Evolutionary conservation across 2,797 vertebrate species (phyloP), one percentile per base, ranked within the genome.

Genomic region (Pangasius djambal): DNA sequence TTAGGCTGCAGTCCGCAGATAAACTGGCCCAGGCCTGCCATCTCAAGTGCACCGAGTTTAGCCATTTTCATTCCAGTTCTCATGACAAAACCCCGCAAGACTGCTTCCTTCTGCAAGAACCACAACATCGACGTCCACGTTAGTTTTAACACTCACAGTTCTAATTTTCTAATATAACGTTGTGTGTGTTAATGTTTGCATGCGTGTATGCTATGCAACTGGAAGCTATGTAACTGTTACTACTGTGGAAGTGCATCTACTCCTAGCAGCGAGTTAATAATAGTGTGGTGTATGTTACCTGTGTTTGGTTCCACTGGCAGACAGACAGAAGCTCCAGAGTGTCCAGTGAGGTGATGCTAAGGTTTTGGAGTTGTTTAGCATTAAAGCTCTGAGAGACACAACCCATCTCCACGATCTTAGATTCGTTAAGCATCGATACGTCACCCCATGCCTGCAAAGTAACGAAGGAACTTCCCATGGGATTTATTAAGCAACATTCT

Each of bases 1-100:
- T 40, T 40, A 40, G 91, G 25, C 90, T 84, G 93, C 13, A 96
- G 91, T 74, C 96, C 96, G 89, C 96, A 96, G 89, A 97, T 92
- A 90, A 96, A 96, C 70, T 86, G 90, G 83, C 92, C 87, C 77
- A 97, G 88, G 16, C 91, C 88, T 0, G 92, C 91, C 87, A 96
- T 92, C 18, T 96, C 94, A 61, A 92, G 28, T 8, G 89, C 90
- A 50, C 78, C 90, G 37, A 97, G 91, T 69, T 81, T 78, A 81
- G 65, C 0, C 0, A 85, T 92, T 13, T 81, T 92, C 88, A 94
- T 75, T 59, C 89, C 91, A 88, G 92, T 90, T 34, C 86, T 75
- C 15, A 37, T 59, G 22, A 90, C 63, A 31, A 93, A 92, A 5
- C 74, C 90, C 77, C 48, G 93, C 94, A 95, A 96, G 86, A 96